Conservation (phyloP, 2,797 vertebrate genomes). For the Rallus crepitans region DNA sequence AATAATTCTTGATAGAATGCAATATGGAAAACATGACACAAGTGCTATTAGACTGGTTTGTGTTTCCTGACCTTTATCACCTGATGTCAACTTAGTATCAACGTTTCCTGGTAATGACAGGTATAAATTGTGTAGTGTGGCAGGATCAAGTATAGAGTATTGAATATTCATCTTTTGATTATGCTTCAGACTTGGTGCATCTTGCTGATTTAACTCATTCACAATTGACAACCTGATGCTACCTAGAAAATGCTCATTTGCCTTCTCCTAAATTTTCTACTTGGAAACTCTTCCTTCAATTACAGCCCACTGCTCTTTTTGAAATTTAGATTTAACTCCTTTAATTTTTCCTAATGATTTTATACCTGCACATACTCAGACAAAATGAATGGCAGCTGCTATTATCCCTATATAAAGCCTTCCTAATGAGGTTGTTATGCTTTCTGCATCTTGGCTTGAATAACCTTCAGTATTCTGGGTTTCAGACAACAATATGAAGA, state of each 20-base stretch:
- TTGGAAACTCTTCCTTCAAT: background rate
- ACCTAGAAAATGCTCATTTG: background rate
- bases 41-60: background rate
- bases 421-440: background rate
- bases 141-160: background rate
- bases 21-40: slow-evolving; percentile 45
- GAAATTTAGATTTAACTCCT: background rate
- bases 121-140: background rate
- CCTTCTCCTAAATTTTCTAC: background rate
- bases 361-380: background rate
- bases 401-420: background rate
- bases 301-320: background rate
- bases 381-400: background rate
- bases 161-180: background rate
- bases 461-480: background rate
- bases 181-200: background rate
- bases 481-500: background rate
- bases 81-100: background rate
- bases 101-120: slow-evolving; percentile 17
- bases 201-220: background rate
- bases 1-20: slow-evolving; percentile 23
- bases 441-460: background rate
- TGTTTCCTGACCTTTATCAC: slow-evolving; percentile 37
- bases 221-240: background rate
- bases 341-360: background rate